These are phyloP conservation scores for Heliornis fulica DNA, from an alignment of 2,113 vertebrate genomes.

Conservation along the genomic window DNA sequence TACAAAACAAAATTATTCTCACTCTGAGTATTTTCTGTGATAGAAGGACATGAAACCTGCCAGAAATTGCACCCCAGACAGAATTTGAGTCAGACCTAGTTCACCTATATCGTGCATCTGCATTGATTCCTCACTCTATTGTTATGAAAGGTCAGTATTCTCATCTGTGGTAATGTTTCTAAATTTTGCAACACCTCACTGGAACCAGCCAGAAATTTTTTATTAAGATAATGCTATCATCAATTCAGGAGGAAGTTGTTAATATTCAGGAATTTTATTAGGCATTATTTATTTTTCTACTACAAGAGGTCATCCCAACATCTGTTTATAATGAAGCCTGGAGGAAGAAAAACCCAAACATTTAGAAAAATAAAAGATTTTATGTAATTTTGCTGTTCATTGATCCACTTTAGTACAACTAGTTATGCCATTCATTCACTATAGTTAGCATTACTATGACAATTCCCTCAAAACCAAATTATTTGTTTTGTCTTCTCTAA, in stretches of 20 bases:
- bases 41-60: not conserved
- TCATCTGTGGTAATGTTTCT: not conserved
- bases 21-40: not conserved
- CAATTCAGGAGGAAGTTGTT: not conserved
- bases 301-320: not conserved
- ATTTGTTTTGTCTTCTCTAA: not conserved
- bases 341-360: not conserved
- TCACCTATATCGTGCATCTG: not conserved
- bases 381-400: not conserved
- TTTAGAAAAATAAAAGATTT: not conserved
- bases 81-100: not conserved
- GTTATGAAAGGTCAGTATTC: not conserved
- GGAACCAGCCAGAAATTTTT: not conserved
- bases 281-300: not conserved
- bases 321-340: not conserved
- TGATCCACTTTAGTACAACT: not conserved
- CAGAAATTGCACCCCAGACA: not conserved
- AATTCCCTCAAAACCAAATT: not conserved
- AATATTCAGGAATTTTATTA: not conserved
- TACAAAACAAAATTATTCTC: not conserved
- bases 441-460: not conserved
- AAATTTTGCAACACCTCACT: not conserved
- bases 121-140: not conserved
- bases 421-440: not conserved
- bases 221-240: not conserved